Percentiles rank a stretch among this genome's conserved stretches.
Evolutionary conservation across 2,113 vertebrate species (phyloP).

Genomic region (Cheirogaleus medius): DNA sequence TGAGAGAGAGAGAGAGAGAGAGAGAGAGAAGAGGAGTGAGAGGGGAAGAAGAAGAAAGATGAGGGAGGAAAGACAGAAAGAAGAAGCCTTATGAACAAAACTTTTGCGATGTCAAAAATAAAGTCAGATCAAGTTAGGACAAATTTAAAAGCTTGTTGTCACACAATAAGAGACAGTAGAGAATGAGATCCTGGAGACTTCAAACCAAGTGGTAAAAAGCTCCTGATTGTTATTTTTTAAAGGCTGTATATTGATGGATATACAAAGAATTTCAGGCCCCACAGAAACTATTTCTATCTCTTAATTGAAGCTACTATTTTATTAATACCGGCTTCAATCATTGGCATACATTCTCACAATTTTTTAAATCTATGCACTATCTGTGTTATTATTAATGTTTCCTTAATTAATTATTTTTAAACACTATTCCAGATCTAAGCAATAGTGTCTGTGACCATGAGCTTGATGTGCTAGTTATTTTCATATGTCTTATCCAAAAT

Average conservation of each 20-base stretch:
- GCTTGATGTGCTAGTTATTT: not conserved
- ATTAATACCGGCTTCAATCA: not conserved
- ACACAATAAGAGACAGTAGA: too few relatives aligned
- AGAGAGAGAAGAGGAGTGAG: too few relatives aligned
- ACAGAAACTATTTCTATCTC: not conserved
- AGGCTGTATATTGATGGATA: not conserved
- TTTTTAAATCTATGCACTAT: not conserved
- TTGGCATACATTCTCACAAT: not conserved
- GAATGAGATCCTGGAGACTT: too few relatives aligned
- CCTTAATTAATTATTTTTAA: not conserved
- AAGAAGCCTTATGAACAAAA: too few relatives aligned
- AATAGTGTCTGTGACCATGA: not conserved
- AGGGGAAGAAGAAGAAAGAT: too few relatives aligned
- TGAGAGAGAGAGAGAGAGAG: too few relatives aligned
- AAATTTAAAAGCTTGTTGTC: too few relatives aligned
- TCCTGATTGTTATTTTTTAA: not conserved
- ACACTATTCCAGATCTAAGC: not conserved
- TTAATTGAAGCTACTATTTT: not conserved
- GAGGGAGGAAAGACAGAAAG: too few relatives aligned
- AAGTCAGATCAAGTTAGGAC: too few relatives aligned
- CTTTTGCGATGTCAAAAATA: too few relatives aligned
- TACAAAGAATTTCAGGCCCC: not conserved
- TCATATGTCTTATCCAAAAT: not conserved
- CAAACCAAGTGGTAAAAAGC: too few relatives aligned
- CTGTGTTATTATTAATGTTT: constrained; percentile 10